phyloP scores from a whole-genome alignment of 2,797 vertebrate genomes.

The Gallinago stenura region DNA sequence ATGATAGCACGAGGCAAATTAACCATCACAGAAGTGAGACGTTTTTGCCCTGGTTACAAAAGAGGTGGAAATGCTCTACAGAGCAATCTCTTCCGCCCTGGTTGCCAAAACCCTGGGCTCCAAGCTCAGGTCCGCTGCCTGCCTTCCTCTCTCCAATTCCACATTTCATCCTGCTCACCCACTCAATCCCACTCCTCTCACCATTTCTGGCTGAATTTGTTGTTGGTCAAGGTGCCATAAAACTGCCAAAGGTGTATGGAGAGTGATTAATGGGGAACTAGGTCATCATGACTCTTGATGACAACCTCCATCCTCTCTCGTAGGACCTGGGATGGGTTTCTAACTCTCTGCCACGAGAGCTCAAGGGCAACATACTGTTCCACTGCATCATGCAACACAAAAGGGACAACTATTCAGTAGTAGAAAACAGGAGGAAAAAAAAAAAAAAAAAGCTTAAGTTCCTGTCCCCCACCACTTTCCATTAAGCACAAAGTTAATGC shows the following conservation, averaged over 20 bases:
- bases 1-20: background rate
- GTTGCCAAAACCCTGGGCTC: background rate
- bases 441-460: background rate
- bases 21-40: background rate
- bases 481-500: constrained; percentile 22
- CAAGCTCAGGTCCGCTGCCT: background rate
- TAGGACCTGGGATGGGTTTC: background rate
- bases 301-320: background rate
- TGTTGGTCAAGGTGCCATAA: background rate
- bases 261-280: background rate
- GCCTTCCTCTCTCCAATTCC: background rate
- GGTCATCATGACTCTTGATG: background rate
- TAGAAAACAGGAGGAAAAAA: background rate
- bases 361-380: background rate
- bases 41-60: background rate
- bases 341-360: background rate
- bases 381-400: background rate
- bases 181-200: background rate
- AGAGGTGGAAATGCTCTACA: background rate
- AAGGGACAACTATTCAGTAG: background rate
- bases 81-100: background rate
- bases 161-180: background rate
- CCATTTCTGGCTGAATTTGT: background rate
- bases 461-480: background rate
- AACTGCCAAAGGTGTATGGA: background rate